Conservation (phyloP, 2,797 vertebrate species). For the Poeciliopsis presidionis region DNA sequence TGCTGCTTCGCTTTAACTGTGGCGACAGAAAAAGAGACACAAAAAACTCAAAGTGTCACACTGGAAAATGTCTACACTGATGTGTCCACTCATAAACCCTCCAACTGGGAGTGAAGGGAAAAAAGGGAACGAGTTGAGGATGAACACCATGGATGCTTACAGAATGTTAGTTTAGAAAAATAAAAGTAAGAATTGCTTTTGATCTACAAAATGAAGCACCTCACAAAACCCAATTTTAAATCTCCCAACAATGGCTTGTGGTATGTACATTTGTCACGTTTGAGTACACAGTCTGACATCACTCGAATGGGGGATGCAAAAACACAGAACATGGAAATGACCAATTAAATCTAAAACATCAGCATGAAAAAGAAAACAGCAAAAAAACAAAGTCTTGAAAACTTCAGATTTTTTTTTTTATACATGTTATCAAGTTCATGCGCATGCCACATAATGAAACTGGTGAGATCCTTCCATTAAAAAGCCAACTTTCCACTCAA, state of each 20-base stretch:
- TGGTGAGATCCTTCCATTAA: constrained; percentile 79
- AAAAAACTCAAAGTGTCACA: constrained; percentile 53
- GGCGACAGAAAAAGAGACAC: constrained; percentile 72
- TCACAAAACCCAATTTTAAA: constrained; percentile 41
- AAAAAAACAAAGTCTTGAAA: constrained; percentile 53
- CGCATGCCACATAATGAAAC: constrained; percentile 81
- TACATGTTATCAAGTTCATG: constrained; percentile 81
- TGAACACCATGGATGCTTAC: constrained; percentile 75
- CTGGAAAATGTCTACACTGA: constrained; percentile 56
- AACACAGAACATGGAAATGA: constrained; percentile 74
- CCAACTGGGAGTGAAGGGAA: constrained; percentile 43
- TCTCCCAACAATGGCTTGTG: constrained; percentile 76
- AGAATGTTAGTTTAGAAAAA: constrained; percentile 68
- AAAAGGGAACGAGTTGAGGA: constrained; percentile 61
- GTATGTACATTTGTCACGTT: constrained; percentile 81
- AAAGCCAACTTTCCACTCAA: constrained; percentile 75
- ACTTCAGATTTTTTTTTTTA: constrained; percentile 32
- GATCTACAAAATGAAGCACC: constrained; percentile 65
- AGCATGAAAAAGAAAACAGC: constrained; percentile 56
- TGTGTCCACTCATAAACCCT: constrained; percentile 51
- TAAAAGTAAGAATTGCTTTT: constrained; percentile 72
- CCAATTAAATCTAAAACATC: constrained; percentile 60
- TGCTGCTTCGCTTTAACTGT: constrained; percentile 86
- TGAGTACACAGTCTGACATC: constrained; percentile 74
- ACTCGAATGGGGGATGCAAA: constrained; percentile 77